phyloP scores from a whole-genome alignment of 2,113 vertebrate genomes.

The Saccopteryx leptura region DNA sequence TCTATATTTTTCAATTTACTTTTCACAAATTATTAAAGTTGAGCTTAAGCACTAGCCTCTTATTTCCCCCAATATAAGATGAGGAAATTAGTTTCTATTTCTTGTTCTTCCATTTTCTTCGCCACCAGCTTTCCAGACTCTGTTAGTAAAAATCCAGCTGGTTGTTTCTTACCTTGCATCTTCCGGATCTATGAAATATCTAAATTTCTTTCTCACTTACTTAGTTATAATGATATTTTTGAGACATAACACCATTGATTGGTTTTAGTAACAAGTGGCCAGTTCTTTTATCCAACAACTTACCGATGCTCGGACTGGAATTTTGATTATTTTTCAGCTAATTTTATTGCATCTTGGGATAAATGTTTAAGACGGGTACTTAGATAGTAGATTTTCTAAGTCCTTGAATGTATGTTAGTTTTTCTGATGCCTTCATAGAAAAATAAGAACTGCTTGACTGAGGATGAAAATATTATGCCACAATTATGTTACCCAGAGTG shows the following conservation, averaged over 20 bases:
- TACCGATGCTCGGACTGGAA: not conserved
- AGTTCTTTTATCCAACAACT: not conserved
- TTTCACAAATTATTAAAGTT: not conserved
- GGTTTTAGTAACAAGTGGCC: not conserved
- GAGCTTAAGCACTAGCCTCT: not conserved
- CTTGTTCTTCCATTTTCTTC: not conserved
- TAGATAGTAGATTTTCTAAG: not conserved
- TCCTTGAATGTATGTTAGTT: not conserved
- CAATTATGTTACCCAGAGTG: not conserved
- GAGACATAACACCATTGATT: not conserved
- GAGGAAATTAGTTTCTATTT: not conserved
- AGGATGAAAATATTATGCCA: not conserved
- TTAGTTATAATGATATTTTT: not conserved
- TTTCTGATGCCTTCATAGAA: constrained; percentile 13
- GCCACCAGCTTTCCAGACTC: not conserved
- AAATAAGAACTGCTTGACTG: not conserved
- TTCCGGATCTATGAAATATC: not conserved
- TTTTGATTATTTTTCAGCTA: not conserved
- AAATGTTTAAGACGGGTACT: not conserved
- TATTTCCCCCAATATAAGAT: not conserved
- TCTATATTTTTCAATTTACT: not conserved
- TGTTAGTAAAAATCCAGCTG: not conserved
- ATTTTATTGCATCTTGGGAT: not conserved
- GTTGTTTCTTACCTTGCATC: not conserved
- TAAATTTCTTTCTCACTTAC: not conserved